Conservation (phyloP, 2,113 vertebrate genomes). For the Choloepus hoffmanni region DNA sequence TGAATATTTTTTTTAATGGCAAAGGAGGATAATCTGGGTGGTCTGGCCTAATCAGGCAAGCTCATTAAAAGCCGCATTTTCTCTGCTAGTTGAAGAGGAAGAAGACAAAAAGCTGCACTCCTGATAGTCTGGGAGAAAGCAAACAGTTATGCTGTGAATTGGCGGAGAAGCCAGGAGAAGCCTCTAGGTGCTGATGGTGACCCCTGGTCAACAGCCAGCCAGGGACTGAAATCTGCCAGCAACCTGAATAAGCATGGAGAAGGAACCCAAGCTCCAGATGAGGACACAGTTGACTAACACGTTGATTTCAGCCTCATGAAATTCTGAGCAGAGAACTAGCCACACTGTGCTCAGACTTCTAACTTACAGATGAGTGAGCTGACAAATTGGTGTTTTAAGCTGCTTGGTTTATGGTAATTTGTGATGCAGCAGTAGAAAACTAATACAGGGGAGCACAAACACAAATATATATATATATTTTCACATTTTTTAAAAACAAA, state of each 20-base stretch:
- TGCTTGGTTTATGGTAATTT: too few species aligned
- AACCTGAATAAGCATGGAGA: not conserved
- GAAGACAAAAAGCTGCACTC: not conserved
- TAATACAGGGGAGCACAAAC: not conserved
- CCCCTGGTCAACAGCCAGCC: not conserved
- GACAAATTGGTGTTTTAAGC: not conserved
- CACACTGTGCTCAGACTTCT: not conserved
- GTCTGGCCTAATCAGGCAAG: not conserved
- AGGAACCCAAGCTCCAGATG: not conserved
- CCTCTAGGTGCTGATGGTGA: not conserved
- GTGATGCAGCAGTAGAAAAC: not conserved
- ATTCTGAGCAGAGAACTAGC: not conserved
- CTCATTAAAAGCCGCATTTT: not conserved
- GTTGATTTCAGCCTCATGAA: not conserved
- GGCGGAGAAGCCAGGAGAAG: not conserved
- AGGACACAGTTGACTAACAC: too few species aligned
- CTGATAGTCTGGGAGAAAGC: not conserved
- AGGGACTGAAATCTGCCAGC: too few species aligned
- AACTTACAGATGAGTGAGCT: too few species aligned
- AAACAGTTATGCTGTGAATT: not conserved
- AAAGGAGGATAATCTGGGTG: not conserved
- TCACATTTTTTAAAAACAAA: not conserved
- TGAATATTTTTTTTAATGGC: not conserved
- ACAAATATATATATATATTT: not conserved
- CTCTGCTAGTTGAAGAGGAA: not conserved